Evolutionary conservation across 2,888 invertebrate genomes (phyloP).

Genomic region (Sinhomidia bicolor): DNA sequence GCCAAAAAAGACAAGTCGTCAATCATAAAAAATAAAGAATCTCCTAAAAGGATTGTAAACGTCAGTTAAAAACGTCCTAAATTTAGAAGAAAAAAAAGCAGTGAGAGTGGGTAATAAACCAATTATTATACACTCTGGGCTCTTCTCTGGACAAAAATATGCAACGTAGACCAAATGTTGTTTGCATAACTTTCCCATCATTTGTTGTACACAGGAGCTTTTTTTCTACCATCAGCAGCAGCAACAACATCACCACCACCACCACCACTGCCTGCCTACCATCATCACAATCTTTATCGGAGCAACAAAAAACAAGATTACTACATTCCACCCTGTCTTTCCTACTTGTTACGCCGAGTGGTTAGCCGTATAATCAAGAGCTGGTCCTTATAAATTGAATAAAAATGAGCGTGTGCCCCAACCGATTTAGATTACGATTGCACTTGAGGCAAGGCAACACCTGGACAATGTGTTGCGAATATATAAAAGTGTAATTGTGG

Average conservation of each 20-base stretch:
- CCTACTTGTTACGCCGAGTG: conserved; percentile 43
- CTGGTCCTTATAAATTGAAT: conserved; percentile 71
- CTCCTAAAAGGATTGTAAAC: conserved; percentile 20
- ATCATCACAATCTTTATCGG: neutral
- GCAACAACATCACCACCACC: neutral
- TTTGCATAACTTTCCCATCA: conserved; percentile 71
- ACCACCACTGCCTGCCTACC: too few species aligned
- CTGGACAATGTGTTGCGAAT: conserved; percentile 70
- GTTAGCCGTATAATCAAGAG: conserved; percentile 52
- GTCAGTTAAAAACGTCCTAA: conserved; percentile 55
- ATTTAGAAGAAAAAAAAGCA: conserved; percentile 58
- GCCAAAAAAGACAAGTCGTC: neutral
- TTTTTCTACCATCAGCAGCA: neutral
- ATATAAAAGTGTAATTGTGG: conserved; percentile 68
- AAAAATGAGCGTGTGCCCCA: conserved; percentile 73
- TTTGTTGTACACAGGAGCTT: conserved; percentile 48
- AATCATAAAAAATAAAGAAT: neutral
- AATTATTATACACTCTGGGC: conserved; percentile 47
- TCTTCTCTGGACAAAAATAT: conserved; percentile 49
- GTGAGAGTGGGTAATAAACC: conserved; percentile 51
- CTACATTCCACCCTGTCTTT: conserved; percentile 51
- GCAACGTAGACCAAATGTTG: conserved; percentile 66
- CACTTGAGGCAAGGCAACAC: conserved; percentile 70
- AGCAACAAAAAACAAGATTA: conserved; percentile 28
- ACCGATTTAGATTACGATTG: conserved; percentile 71